These are phyloP conservation scores for Myopa testacea DNA, from an alignment of 2,888 invertebrate species.

Conservation along the genomic window DNA sequence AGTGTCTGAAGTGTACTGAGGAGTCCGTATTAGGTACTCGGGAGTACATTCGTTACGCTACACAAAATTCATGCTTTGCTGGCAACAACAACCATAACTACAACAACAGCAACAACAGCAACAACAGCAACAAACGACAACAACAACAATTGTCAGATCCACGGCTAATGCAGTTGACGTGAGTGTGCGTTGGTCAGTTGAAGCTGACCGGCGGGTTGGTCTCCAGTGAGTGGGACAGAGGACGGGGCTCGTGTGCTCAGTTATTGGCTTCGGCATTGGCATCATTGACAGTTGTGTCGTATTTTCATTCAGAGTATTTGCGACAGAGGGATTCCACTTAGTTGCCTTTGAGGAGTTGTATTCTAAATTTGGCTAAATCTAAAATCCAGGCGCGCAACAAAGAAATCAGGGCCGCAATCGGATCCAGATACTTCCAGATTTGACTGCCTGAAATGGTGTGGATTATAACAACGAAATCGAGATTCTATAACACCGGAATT, in stretches of 20 bases:
- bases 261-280: conserved; percentile 17
- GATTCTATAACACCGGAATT: too few relatives aligned
- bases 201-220: background rate
- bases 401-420: too few relatives aligned
- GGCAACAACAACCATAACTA: background rate
- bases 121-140: background rate
- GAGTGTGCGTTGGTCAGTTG: conserved; percentile 7
- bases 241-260: background rate
- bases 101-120: background rate
- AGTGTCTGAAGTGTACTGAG: background rate
- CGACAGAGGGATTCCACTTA: conserved; percentile 21
- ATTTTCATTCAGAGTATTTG: conserved; percentile 23
- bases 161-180: conserved; percentile 33
- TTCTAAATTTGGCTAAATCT: background rate
- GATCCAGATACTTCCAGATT: too few relatives aligned
- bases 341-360: background rate
- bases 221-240: background rate
- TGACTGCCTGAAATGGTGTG: too few relatives aligned
- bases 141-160: background rate
- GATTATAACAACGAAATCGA: too few relatives aligned
- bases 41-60: conserved; percentile 40
- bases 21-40: background rate
- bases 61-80: conserved; percentile 39
- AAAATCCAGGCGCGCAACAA: background rate
- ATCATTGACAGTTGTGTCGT: conserved; percentile 35